Conservation (phyloP, 2,888 invertebrate species). For the Bombylius discolor region DNA sequence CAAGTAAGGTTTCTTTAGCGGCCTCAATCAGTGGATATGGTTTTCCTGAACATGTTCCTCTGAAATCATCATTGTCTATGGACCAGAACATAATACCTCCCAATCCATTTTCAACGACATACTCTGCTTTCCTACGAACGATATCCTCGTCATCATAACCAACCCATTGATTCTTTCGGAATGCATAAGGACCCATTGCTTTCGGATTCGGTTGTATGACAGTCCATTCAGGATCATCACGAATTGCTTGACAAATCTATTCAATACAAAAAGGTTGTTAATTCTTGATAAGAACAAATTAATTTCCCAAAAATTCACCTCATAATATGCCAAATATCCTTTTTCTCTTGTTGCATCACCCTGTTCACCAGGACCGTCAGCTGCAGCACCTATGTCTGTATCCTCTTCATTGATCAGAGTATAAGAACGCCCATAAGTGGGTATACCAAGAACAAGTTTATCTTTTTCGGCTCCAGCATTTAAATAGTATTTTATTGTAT, state of each 20-base stretch:
- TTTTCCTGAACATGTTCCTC: conserved; percentile 74
- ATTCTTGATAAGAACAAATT: background rate
- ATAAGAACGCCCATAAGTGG: conserved; percentile 82
- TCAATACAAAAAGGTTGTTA: background rate
- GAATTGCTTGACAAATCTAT: conserved; percentile 74
- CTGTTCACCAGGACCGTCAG: conserved; percentile 82
- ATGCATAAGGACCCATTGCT: conserved; percentile 84
- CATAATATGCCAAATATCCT: conserved; percentile 85
- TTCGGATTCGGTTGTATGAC: conserved; percentile 67
- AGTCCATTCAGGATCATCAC: conserved; percentile 61
- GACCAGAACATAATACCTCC: conserved; percentile 60
- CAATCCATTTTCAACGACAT: conserved; percentile 68
- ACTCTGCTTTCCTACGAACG: conserved; percentile 68
- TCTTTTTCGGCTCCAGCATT: conserved; percentile 64
- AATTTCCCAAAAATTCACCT: conserved; percentile 51
- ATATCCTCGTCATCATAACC: conserved; percentile 83
- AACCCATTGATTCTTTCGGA: conserved; percentile 80
- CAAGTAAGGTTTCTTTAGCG: conserved; percentile 66
- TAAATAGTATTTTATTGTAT: conserved; percentile 70
- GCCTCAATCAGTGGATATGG: conserved; percentile 86
- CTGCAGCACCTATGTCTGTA: conserved; percentile 72
- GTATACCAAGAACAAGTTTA: conserved; percentile 75
- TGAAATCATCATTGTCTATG: conserved; percentile 88
- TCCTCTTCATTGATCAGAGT: conserved; percentile 77
- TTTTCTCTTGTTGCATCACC: conserved; percentile 86